Percentiles rank a stretch among this genome's conserved stretches.
Conservation (phyloP, 2,113 vertebrate species). For the Cariama cristata region DNA sequence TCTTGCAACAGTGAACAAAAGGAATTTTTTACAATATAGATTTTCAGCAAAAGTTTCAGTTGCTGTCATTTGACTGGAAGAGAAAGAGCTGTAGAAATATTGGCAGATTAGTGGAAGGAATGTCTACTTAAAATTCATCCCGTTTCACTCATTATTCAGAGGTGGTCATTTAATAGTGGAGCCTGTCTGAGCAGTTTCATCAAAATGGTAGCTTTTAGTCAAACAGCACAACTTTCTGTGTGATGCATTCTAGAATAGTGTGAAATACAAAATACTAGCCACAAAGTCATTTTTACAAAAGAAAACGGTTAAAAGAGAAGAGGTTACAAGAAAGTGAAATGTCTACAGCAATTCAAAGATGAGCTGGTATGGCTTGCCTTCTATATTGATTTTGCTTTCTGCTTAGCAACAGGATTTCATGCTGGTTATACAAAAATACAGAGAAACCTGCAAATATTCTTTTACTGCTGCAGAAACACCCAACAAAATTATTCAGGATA, state of each 20-base stretch:
- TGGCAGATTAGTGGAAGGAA: background rate
- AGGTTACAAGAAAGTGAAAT: background rate
- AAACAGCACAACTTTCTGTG: background rate
- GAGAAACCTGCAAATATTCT: background rate
- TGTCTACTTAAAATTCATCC: background rate
- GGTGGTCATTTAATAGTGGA: background rate
- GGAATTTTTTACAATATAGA: background rate
- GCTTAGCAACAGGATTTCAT: slow-evolving; percentile 48
- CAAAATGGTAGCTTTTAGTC: background rate
- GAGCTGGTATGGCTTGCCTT: background rate
- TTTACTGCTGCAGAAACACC: background rate
- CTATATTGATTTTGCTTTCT: slow-evolving; percentile 34
- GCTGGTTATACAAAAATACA: background rate
- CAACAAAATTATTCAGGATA: background rate
- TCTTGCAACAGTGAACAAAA: background rate
- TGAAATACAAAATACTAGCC: background rate
- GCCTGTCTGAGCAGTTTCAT: background rate
- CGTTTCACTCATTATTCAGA: background rate
- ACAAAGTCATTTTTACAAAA: background rate
- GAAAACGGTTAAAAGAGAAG: background rate
- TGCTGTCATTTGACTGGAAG: background rate
- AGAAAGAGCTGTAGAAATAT: background rate
- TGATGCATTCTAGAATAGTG: background rate
- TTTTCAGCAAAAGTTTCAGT: background rate
- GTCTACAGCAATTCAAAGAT: background rate